Base-by-base conservation (phyloP, 2,113 vertebrate species). In the Syrrhaptes paradoxus region DNA sequence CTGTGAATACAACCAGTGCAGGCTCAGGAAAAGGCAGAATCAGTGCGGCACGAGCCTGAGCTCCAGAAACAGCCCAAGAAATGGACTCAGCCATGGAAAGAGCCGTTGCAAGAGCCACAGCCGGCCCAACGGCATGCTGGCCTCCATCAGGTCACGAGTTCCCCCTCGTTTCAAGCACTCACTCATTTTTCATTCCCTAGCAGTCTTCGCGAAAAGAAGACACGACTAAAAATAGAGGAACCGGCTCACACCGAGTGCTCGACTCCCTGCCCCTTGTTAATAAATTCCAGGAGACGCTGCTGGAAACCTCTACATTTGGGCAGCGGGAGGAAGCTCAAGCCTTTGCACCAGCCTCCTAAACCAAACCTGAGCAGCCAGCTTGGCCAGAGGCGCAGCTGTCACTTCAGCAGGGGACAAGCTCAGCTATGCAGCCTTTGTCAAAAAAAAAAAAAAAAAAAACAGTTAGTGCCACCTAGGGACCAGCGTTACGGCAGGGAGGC, bases 401-500 rank as follows among this genome's bases (percentile, higher is more conserved):
- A 49, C 87, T 95, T 76, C 91, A 63, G 87, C 52, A 0, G 82
- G 90, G 81, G 62, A 91, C 90, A 59, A 74, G 85, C 87, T 90
- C 70, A 51, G 82, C 75, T 83, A 61, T 14, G 75, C 71, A 93
- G 92, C 54, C 75, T 88, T 83, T 67, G 63, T 74, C 90, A 75
- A 94, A 87, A 90, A 29, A 74, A 88, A n/a, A n/a, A 90, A 85
- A 87, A 79, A 91, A 94, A 80, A 79, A 17, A 93, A 66, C 89
- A 86, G 52, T 75, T 12, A 95, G 73, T 89, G 91, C 89, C 93
- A 95, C 89, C 86, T 82, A 89, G 84, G 79, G 94, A 94, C 61
- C 34, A 19, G 86, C 4, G 6, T 65, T 28, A 28, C 17, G n/a
- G 80, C 80, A n/a, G 10, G 63, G 85, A 85, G 58, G 75, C 81